These are phyloP conservation scores for Diplolepis rosae DNA, from an alignment of 2,888 invertebrate genomes.

Conservation along the genomic window DNA sequence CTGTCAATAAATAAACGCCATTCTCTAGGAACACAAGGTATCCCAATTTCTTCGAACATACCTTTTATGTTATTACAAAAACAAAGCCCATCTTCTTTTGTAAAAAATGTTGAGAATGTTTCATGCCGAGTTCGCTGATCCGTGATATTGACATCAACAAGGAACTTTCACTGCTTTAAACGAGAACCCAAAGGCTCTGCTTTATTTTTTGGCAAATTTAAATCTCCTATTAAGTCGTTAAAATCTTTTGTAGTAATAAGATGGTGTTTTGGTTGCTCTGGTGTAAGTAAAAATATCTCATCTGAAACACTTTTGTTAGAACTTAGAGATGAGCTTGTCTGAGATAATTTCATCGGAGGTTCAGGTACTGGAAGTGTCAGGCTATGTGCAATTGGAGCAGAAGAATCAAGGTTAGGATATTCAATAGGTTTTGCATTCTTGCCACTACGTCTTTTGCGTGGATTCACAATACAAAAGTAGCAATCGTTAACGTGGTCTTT, in stretches of 20 bases:
- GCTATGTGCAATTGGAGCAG: constrained; percentile 29
- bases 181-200: too few relatives aligned
- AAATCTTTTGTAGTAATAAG: too few relatives aligned
- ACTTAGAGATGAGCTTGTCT: not conserved
- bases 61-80: too few relatives aligned
- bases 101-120: too few relatives aligned
- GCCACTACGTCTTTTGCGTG: constrained; percentile 38
- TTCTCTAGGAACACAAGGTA: constrained; percentile 9
- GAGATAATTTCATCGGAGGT: not conserved
- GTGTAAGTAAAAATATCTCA: not conserved
- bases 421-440: constrained; percentile 43
- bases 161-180: too few relatives aligned
- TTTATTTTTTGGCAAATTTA: too few relatives aligned
- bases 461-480: constrained; percentile 58
- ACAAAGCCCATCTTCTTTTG: too few relatives aligned
- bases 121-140: too few relatives aligned
- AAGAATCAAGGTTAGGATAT: constrained; percentile 41
- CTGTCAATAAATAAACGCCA: not conserved
- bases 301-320: not conserved
- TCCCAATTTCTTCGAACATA: constrained; percentile 12
- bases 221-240: too few relatives aligned
- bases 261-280: too few relatives aligned
- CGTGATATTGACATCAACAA: too few relatives aligned
- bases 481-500: constrained; percentile 58
- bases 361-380: not conserved